Evolutionary conservation across 1,140 invertebrate genomes (phyloP).

Genomic region (Oreohelix idahoensis): DNA sequence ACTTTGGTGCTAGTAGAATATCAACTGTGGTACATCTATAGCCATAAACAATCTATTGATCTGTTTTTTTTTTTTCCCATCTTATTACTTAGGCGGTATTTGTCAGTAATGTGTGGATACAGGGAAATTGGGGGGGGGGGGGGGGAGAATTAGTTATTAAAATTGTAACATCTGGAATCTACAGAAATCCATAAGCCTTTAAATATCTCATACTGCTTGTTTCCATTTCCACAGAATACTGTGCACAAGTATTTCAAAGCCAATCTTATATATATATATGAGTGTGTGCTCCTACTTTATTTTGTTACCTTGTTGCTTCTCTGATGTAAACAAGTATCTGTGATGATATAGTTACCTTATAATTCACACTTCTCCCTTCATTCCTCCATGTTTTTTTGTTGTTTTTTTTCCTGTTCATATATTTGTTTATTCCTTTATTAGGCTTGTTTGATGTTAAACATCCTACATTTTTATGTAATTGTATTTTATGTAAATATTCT

Average conservation of each 20-base stretch:
- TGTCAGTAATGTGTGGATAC: constrained; percentile 16
- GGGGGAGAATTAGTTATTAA: too few relatives aligned
- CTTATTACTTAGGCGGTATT: not conserved
- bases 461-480: not conserved
- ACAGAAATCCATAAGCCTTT: not conserved
- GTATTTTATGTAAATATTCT: not conserved
- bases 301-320: constrained; percentile 28
- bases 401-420: not conserved
- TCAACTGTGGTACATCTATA: not conserved
- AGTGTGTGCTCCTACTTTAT: not conserved
- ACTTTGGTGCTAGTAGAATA: constrained; percentile 31
- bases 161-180: not conserved
- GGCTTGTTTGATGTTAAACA: not conserved
- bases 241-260: not conserved
- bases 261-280: not conserved
- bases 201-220: not conserved
- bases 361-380: constrained; percentile 3
- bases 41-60: not conserved
- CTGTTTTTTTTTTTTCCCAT: not conserved
- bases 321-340: constrained; percentile 32
- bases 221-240: not conserved
- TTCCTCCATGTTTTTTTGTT: constrained; percentile 4
- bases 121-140: too few relatives aligned
- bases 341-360: constrained; percentile 28
- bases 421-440: not conserved